phyloP scores from a whole-genome alignment of 2,888 invertebrate genomes.

The Asteroscopus sphinx region DNA sequence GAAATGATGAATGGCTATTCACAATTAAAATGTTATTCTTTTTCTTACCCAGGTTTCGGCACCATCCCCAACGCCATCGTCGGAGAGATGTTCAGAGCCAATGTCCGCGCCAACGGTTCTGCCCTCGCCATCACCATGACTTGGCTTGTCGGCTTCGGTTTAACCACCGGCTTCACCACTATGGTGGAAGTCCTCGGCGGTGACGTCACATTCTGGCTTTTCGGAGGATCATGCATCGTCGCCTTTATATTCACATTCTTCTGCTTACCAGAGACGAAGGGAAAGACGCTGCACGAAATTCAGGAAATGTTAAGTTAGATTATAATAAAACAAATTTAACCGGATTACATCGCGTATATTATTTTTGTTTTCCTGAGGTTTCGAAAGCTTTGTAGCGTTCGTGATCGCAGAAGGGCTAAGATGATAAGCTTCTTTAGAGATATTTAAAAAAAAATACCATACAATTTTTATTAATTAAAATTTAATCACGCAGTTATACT shows the following conservation, averaged over 20 bases:
- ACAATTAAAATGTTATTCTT: background rate
- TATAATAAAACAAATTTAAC: no score
- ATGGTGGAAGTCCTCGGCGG: slow-evolving; percentile 62
- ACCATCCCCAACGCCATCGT: slow-evolving; percentile 68
- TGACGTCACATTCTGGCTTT: slow-evolving; percentile 69
- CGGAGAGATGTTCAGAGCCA: slow-evolving; percentile 68
- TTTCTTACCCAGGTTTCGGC: slow-evolving; percentile 60
- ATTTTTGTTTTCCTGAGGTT: no score
- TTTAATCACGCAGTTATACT: no score
- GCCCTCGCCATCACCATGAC: slow-evolving; percentile 64
- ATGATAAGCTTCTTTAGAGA: no score
- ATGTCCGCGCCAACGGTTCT: slow-evolving; percentile 66
- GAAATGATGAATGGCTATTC: no score
- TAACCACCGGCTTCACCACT: slow-evolving; percentile 61
- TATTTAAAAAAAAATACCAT: no score
- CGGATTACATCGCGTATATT: no score
- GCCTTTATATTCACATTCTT: slow-evolving; percentile 65
- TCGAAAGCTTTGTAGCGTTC: no score
- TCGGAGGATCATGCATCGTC: slow-evolving; percentile 60
- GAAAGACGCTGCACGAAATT: slow-evolving; percentile 67
- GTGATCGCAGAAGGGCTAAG: no score
- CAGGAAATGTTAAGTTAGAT: slow-evolving; percentile 65
- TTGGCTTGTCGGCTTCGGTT: slow-evolving; percentile 65
- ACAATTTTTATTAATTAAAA: no score
- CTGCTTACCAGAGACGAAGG: slow-evolving; percentile 68